Conservation (phyloP, 2,113 vertebrate genomes). For the Eretmochelys imbricata region DNA sequence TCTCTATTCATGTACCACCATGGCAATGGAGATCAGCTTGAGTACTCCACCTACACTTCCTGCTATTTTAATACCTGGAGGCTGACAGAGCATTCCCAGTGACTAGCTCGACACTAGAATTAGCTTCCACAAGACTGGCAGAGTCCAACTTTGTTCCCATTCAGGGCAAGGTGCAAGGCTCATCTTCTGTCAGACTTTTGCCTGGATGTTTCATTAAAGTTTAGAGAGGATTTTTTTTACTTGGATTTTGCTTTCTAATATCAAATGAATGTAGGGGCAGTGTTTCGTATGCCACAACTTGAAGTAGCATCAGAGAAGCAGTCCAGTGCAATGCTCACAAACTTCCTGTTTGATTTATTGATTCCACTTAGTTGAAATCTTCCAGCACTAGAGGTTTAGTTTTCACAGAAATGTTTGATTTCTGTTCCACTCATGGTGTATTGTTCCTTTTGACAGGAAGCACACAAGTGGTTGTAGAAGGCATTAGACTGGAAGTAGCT, state of each 20-base stretch:
- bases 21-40: neutral
- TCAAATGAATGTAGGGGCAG: neutral
- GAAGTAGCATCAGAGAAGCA: neutral
- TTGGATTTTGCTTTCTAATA: slow-evolving; percentile 28
- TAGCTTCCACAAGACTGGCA: rapidly evolving
- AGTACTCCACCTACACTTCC: neutral
- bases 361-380: slow-evolving; percentile 1
- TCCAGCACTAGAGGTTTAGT: neutral
- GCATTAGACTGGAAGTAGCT: neutral
- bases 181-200: neutral
- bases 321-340: neutral
- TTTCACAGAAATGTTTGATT: neutral
- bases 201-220: neutral
- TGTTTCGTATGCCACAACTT: neutral
- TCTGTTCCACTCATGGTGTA: neutral
- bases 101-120: neutral
- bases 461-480: neutral
- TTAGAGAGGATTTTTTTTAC: slow-evolving; percentile 31
- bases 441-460: neutral
- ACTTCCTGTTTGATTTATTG: neutral
- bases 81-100: neutral
- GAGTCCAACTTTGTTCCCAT: neutral
- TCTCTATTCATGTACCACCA: neutral
- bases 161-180: neutral
- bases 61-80: neutral